These are phyloP conservation scores for Struthio camelus DNA, from an alignment of 2,113 vertebrate species.

Conservation along the genomic window DNA sequence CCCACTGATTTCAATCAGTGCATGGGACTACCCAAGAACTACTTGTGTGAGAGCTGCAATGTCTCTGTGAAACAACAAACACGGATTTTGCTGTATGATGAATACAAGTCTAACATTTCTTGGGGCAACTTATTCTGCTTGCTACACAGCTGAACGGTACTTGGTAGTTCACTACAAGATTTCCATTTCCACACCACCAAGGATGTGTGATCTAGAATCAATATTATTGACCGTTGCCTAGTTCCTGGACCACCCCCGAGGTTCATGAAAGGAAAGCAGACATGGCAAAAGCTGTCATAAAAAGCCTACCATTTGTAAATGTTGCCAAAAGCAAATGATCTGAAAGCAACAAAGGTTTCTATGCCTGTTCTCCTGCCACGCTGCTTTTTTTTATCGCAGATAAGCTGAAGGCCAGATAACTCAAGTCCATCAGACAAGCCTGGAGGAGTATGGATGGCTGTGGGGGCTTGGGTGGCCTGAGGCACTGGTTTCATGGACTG, in stretches of 20 bases:
- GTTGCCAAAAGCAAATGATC: neutral
- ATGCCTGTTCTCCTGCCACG: neutral
- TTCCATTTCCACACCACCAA: neutral
- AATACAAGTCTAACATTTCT: neutral
- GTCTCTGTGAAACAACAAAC: neutral
- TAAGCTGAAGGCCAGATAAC: neutral
- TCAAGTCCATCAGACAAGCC: neutral
- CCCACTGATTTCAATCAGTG: neutral
- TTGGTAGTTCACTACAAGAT: neutral
- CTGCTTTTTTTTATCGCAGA: neutral
- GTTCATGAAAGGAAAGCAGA: neutral
- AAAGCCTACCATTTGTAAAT: neutral
- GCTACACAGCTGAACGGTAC: neutral
- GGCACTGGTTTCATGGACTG: neutral
- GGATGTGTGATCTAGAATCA: neutral
- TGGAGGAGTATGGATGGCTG: neutral
- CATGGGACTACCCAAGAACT: neutral
- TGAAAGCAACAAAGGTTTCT: neutral
- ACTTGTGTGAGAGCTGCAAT: fast-evolving
- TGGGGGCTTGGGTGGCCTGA: neutral
- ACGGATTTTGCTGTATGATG: neutral
- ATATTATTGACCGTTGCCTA: neutral
- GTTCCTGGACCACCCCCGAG: neutral
- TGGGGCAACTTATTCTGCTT: neutral
- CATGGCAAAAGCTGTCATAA: neutral